Conservation (phyloP, 2,888 invertebrate species). For the Rhagium mordax region DNA sequence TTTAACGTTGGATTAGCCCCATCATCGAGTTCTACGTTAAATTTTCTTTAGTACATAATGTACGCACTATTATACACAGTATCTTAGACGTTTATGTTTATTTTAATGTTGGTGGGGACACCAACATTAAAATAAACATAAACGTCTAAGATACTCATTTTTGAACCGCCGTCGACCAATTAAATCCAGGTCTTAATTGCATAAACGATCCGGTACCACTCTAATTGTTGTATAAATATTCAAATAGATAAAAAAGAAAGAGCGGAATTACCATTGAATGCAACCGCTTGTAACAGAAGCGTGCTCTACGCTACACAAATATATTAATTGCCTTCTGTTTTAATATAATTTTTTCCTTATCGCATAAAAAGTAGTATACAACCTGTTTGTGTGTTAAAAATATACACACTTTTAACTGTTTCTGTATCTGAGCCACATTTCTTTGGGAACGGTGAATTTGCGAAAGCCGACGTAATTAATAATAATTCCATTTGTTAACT, state of each 20-base stretch:
- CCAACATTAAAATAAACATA: too few species aligned
- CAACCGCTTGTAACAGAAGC: conserved; percentile 34
- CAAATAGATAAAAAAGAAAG: conserved; percentile 34
- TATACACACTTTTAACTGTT: conserved; percentile 22
- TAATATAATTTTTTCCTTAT: conserved; percentile 21
- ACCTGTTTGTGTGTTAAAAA: not conserved
- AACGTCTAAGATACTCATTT: too few species aligned
- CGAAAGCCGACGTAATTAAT: not conserved
- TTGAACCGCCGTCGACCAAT: not conserved
- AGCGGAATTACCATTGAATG: conserved; percentile 35
- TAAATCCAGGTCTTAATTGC: conserved; percentile 8
- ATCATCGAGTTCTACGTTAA: too few species aligned
- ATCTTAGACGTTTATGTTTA: too few species aligned
- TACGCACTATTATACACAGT: too few species aligned
- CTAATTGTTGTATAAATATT: conserved; percentile 39
- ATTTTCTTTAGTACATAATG: too few species aligned
- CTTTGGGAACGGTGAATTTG: conserved; percentile 5
- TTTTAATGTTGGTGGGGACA: too few species aligned
- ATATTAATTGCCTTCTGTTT: conserved; percentile 28
- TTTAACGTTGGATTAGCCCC: too few species aligned
- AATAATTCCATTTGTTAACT: conserved; percentile 2
- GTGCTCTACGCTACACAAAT: conserved; percentile 33
- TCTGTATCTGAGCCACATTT: conserved; percentile 3
- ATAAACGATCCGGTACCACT: conserved; percentile 37
- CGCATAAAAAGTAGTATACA: not conserved